Evolutionary conservation across 2,888 invertebrate genomes (phyloP), one percentile per base, ranked within the genome.

Genomic region (Teleiodes luculella): DNA sequence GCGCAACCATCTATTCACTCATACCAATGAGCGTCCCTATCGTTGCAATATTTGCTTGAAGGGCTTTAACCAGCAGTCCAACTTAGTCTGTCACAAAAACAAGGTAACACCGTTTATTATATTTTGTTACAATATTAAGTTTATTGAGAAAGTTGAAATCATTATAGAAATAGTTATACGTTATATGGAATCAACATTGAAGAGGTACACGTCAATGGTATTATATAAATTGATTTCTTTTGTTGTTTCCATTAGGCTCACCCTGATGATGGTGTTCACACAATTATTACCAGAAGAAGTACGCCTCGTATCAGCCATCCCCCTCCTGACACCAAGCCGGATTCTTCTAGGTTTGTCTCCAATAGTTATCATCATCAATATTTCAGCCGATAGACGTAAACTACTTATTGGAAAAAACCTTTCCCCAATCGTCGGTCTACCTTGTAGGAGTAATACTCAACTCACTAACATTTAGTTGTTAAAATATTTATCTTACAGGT

Each of bases 11-110:
- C 88, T 95, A 48, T 95, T 94, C 71, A 95, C 94, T 0, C 95
- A 95, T 68, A 95, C 95, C 7, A 94, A 95, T 68, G 94, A 93
- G 72, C 87, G 95, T 6, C 95, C 95, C 0, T 95, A 95, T 73
- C 93, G 94, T 65, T 95, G 95, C 74, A 93, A 93, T 65, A 83
- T 93, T 45, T 95, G 95, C 74, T 83, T 91, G 55, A 94, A 94
- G 68, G 95, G 95, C 0, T 95, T 95, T 83, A 95, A 95, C 75
- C 95, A 95, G 70, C 94, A 94, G 90, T 95, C 95, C 8, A 95
- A 95, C 78, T 90, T 95, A 54, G 94, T 94, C 67, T 95, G 95
- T 68, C 95, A 95, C 70, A 94, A 94, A 75, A 90, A 93, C 62
- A 94, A 94, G 90, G 93, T 92, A 63, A 60, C 24, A 37, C 13